Evolutionary conservation across 2,113 vertebrate species (phyloP).

Genomic region (Crotalus tigris): DNA sequence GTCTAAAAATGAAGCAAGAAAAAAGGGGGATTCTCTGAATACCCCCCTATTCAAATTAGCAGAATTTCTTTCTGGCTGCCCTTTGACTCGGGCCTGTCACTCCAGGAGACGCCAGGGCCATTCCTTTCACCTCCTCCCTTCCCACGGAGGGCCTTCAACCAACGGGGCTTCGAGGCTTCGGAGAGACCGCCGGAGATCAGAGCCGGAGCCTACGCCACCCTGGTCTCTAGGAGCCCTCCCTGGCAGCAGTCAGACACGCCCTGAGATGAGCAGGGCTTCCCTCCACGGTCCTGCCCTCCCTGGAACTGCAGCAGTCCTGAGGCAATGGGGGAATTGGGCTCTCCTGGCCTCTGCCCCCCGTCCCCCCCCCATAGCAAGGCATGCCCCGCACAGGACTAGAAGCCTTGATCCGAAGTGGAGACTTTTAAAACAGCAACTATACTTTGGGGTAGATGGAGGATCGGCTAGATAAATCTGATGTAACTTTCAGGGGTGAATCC

Average conservation of each 20-base stretch:
- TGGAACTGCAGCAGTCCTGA: not conserved
- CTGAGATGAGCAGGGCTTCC: not conserved
- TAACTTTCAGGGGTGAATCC: not conserved
- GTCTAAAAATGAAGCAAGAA: not conserved
- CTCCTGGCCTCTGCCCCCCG: not conserved
- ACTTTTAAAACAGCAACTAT: not conserved
- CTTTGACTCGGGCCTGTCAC: conserved; percentile 81
- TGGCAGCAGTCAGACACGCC: not conserved
- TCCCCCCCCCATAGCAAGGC: not conserved
- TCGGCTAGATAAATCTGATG: not conserved
- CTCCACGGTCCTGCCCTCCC: not conserved
- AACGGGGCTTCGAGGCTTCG: conserved; percentile 69
- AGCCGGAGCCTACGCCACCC: conserved; percentile 61
- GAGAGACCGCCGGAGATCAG: conserved; percentile 67
- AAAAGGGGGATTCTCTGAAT: conserved; percentile 53
- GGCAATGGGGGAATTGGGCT: not conserved
- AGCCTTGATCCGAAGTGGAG: too few species aligned
- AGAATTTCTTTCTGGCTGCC: conserved; percentile 69
- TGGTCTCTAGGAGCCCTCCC: conserved; percentile 66
- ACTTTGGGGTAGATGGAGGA: not conserved
- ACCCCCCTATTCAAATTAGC: conserved; percentile 71
- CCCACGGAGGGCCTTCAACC: conserved; percentile 51
- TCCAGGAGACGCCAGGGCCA: conserved; percentile 68
- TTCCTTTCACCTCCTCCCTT: conserved; percentile 57
- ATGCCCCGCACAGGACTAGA: not conserved